Percentiles rank a stretch among this genome's conserved stretches.
Conservation (phyloP, 2,888 invertebrate species). For the Cantharis nigra region DNA sequence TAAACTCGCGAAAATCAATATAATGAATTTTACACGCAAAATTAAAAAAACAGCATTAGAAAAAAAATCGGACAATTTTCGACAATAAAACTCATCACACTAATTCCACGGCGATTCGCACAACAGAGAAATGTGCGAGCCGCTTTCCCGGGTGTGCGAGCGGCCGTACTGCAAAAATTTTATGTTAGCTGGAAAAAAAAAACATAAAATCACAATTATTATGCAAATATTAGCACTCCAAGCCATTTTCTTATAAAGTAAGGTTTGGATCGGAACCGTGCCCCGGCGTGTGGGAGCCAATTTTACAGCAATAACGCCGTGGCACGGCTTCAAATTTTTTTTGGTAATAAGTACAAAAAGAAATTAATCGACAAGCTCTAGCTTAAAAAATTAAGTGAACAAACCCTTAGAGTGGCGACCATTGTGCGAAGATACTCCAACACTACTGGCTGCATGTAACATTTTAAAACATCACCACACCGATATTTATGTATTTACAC, state of each 20-base stretch:
- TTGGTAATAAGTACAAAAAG: not conserved
- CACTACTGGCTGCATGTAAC: slow-evolving; percentile 54
- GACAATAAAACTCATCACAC: not conserved
- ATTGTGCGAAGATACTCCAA: slow-evolving; percentile 54
- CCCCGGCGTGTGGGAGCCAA: not conserved
- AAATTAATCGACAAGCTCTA: slow-evolving; percentile 36
- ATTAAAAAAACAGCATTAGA: not conserved
- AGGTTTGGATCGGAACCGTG: not conserved
- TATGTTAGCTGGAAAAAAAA: slow-evolving; percentile 36
- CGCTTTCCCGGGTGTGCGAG: not conserved
- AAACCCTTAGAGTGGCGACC: slow-evolving; percentile 55
- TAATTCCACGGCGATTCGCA: slow-evolving; percentile 12
- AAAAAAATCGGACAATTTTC: not conserved
- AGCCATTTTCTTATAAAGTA: slow-evolving; percentile 49
- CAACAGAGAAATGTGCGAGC: not conserved
- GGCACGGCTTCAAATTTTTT: not conserved
- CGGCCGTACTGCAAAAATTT: not conserved
- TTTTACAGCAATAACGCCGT: not conserved
- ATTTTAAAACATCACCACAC: slow-evolving; percentile 26
- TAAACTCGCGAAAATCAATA: not conserved
- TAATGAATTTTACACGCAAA: not conserved
- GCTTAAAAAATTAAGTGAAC: slow-evolving; percentile 39
- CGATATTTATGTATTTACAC: slow-evolving; percentile 2
- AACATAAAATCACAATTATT: slow-evolving; percentile 58
- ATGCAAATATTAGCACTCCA: slow-evolving; percentile 57